Evolutionary conservation across 2,888 invertebrate genomes (phyloP), one percentile per base, ranked within the genome.

Genomic region (Pyrrhosoma nymphula): DNA sequence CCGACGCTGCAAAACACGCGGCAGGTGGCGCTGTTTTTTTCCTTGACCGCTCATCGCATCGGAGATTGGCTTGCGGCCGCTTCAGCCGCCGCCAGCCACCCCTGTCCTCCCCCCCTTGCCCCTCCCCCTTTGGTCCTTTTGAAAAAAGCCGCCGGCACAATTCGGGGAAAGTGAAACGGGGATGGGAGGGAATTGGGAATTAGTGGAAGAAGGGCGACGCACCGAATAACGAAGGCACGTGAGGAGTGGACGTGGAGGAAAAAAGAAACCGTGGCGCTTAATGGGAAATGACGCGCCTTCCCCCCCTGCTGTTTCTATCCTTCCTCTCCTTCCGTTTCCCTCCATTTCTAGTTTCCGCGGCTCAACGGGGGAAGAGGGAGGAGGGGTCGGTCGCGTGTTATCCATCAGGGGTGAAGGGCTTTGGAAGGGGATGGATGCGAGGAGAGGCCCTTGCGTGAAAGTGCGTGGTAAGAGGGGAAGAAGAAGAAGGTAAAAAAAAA

Each of bases 21-120:
- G 82, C 82, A 82, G 82, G 82, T 82, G 82, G 82, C 82, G 82
- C 82, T 82, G 82, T 82, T 82, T 82, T 82, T 82, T 82, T 35
- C 82, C 30, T 35, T 3, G 30, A 16, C 35, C 14, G 82, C 82
- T 26, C 82, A 4, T 82, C n/a, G 26, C n/a, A 8, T n/a, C n/a
- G 69, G 82, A 82, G 30, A 82, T 82, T 82, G 82, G 30, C 82
- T 82, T 35, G 82, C 82, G 14, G 82, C 82, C 35, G 35, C 30
- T 18, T 3, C 35, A 16, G 26, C 47, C 23, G 4, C 60, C 60
- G 47, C 47, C 47, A 47, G 2, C 47, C 47, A 2, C 2, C 47
- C 8, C 47, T 8, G 23, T 16, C 60, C 60, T n/a, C 69, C 23
- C 69, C 6, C n/a, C 69, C n/a, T n/a, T n/a, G 26, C n/a, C 69